These are phyloP conservation scores for Micromesistius poutassou DNA, from an alignment of 2,797 vertebrate species.

Conservation along the genomic window DNA sequence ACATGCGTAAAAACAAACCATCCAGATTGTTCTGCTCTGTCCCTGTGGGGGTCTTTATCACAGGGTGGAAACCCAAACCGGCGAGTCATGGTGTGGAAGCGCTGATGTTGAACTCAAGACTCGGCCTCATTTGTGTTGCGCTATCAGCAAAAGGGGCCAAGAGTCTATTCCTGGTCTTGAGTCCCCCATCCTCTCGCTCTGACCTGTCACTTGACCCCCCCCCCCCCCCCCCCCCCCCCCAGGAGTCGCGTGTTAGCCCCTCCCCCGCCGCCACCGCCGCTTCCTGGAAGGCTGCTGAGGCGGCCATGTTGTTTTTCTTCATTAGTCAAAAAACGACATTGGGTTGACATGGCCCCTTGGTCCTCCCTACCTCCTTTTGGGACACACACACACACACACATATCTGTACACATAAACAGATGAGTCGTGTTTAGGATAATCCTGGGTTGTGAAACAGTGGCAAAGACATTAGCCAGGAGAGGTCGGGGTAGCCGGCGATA, in stretches of 20 bases:
- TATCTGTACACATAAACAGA: background rate
- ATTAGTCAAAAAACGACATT: constrained; percentile 62
- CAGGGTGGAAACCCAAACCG: background rate
- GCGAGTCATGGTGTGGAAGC: background rate
- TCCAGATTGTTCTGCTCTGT: background rate
- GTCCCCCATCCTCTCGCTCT: constrained; percentile 4
- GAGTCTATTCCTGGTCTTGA: constrained; percentile 46
- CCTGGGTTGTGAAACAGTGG: constrained; percentile 72
- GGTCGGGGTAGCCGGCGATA: background rate
- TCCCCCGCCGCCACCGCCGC: background rate
- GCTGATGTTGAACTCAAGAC: background rate
- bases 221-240: background rate
- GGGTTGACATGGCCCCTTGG: constrained; percentile 28
- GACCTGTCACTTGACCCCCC: background rate
- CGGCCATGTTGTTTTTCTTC: constrained; percentile 69
- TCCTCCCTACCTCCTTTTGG: constrained; percentile 37
- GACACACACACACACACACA: constrained; percentile 16
- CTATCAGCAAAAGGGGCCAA: constrained; percentile 26
- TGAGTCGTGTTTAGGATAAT: constrained; percentile 5
- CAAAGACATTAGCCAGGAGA: constrained; percentile 28
- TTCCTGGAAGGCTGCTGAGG: constrained; percentile 33
- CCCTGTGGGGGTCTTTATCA: background rate
- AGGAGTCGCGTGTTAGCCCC: constrained; percentile 19
- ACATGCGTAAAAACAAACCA: background rate
- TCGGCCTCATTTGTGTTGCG: background rate